Evolutionary conservation across 2,888 invertebrate species (phyloP), one percentile per base, ranked within the genome.

Genomic region (Lapara coniferarum): DNA sequence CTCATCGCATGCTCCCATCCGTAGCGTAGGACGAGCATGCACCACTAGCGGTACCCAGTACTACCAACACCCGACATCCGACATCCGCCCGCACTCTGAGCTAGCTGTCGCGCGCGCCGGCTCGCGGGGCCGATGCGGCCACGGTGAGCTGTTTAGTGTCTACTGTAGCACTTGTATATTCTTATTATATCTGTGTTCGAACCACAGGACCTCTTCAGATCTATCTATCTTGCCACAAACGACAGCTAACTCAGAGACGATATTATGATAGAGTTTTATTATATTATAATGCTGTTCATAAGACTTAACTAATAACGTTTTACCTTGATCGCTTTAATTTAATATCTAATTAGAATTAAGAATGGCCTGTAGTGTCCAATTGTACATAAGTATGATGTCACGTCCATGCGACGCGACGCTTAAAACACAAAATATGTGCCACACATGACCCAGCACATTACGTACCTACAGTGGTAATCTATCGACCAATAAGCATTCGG

Each of bases 281-380:
- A 51, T 59, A 44, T 53, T 30, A n/a, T 46, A 68, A 68, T 55
- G 30, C 67, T 68, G 66, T 70, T 67, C 49, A 67, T 70, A 63
- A 70, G 67, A 58, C 70, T 59, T 70, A 51, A 55, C 51, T 63
- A 52, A 52, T 51, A 67, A 68, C 59, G 30, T 63, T 67, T 67
- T 67, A 70, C 44, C 67, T 67, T 63, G 81, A 81, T 86, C 84
- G 90, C 90, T 91, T 90, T 88, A 86, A 86, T 87, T 88, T 86
- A 85, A 85, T 85, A 73, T 86, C 77, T 79, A 82, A 78, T 82
- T 78, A 81, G 76, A 74, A 84, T 79, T 89, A 89, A 90, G 87
- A 85, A 85, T 84, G 84, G 84, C 82, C 82, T 88, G 86, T 89
- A 88, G 83, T 86, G 88, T 82, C 86, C 86, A 81, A 83, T 86